These are phyloP conservation scores for Cephus spinipes DNA, from an alignment of 2,888 invertebrate species.

Conservation along the genomic window DNA sequence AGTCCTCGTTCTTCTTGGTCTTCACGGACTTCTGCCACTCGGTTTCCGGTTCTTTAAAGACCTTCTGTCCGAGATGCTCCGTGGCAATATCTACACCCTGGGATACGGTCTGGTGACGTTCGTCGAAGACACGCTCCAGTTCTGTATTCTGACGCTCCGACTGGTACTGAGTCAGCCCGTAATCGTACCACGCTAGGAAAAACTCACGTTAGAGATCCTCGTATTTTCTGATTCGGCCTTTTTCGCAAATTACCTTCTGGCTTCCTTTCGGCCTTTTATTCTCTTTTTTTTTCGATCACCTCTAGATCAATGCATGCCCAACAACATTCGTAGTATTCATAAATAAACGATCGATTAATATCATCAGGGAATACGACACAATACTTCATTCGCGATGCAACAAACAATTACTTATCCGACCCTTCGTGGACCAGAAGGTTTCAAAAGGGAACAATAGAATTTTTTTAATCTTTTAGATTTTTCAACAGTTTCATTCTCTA, in stretches of 20 bases:
- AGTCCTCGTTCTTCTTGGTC: conserved; percentile 85
- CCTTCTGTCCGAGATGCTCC: conserved; percentile 72
- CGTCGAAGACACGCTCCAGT: conserved; percentile 89
- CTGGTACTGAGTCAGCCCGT: conserved; percentile 87
- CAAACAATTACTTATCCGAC: conserved; percentile 8
- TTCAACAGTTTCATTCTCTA: background rate
- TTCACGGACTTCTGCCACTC: conserved; percentile 89
- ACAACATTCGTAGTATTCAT: conserved; percentile 38
- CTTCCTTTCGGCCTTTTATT: background rate
- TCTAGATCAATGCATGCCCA: conserved; percentile 35
- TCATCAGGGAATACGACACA: conserved; percentile 53
- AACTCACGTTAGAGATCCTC: conserved; percentile 39
- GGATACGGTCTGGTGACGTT: conserved; percentile 78
- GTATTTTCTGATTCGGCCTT: background rate
- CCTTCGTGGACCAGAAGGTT: conserved; percentile 7
- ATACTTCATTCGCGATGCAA: conserved; percentile 58
- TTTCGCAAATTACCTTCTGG: background rate
- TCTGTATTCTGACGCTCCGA: conserved; percentile 85
- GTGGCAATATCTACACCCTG: conserved; percentile 73
- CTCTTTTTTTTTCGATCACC: background rate
- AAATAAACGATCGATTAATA: conserved; percentile 18
- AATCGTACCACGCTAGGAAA: conserved; percentile 89
- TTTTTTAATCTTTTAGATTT: background rate
- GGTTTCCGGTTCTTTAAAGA: conserved; percentile 79
- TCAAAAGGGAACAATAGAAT: background rate